These are phyloP conservation scores for Physocephala rufipes DNA, from an alignment of 2,888 invertebrate genomes.

Conservation along the genomic window DNA sequence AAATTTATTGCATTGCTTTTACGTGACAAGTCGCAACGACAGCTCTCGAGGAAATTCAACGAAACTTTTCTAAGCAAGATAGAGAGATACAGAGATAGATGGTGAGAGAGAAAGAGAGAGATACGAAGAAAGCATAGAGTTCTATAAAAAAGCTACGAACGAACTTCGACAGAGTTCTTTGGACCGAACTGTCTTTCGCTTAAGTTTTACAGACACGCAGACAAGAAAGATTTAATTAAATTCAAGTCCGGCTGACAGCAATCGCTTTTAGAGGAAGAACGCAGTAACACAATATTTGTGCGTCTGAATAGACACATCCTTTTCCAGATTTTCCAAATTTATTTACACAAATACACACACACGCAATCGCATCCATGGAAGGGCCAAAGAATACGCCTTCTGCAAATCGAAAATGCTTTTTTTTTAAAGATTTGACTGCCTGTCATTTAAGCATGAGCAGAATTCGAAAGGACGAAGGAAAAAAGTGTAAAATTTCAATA, in stretches of 20 bases:
- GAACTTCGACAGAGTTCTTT: background rate
- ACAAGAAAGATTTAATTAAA: slow-evolving; percentile 67
- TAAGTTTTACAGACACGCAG: slow-evolving; percentile 66
- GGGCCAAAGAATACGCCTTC: too few relatives aligned
- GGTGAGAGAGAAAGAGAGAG: too few relatives aligned
- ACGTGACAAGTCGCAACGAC: background rate
- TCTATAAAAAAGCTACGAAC: too few relatives aligned
- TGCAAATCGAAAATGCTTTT: background rate
- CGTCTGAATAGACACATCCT: slow-evolving; percentile 28
- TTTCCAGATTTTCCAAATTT: background rate
- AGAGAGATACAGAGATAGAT: background rate
- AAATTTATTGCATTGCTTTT: slow-evolving; percentile 3
- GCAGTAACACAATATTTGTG: background rate
- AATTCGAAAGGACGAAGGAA: too few relatives aligned
- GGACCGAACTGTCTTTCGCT: slow-evolving; percentile 58
- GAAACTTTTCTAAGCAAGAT: slow-evolving; percentile 1
- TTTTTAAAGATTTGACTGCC: slow-evolving; percentile 18
- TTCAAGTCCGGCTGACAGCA: slow-evolving; percentile 65
- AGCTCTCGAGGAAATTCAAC: slow-evolving; percentile 8
- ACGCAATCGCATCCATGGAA: background rate
- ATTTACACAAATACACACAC: background rate
- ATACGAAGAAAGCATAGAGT: background rate
- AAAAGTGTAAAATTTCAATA: slow-evolving; percentile 24
- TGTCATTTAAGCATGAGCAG: slow-evolving; percentile 19
- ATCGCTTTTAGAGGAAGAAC: slow-evolving; percentile 17